phyloP scores from a whole-genome alignment of 2,888 invertebrate species.

The Acronicta alni region DNA sequence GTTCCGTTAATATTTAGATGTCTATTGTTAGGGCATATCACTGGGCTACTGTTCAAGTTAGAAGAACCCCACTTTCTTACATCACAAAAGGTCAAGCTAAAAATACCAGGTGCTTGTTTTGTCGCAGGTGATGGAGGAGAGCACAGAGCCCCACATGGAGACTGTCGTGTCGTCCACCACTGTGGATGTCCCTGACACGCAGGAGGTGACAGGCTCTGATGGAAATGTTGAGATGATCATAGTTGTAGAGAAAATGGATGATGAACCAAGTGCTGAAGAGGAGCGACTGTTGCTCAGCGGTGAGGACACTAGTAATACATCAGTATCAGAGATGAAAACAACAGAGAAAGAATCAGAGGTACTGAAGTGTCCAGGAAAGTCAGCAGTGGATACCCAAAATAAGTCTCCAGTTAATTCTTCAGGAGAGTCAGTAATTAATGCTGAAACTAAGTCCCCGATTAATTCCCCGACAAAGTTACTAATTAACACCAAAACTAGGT shows the following conservation, averaged over 20 bases:
- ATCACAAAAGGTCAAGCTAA: constrained; percentile 68
- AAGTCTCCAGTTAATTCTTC: constrained; percentile 1
- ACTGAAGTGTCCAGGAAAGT: constrained; percentile 20
- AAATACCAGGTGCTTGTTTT: constrained; percentile 71
- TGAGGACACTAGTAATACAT: constrained; percentile 15
- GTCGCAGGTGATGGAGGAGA: constrained; percentile 82
- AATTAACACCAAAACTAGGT: constrained; percentile 3
- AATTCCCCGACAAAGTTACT: constrained; percentile 30
- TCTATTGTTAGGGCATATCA: constrained; percentile 64
- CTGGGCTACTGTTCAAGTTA: constrained; percentile 47
- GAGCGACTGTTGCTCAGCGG: constrained; percentile 23
- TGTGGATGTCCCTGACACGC: constrained; percentile 72
- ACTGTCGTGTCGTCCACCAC: constrained; percentile 83
- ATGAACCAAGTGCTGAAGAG: constrained; percentile 54
- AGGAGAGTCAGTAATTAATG: constrained; percentile 2
- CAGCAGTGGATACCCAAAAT: neutral
- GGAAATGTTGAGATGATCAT: constrained; percentile 78
- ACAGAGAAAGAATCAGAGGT: constrained; percentile 16
- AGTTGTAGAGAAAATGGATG: constrained; percentile 77
- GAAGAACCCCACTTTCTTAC: constrained; percentile 59
- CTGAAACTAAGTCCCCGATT: constrained; percentile 15
- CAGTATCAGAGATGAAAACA: constrained; percentile 10
- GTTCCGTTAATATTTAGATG: constrained; percentile 71
- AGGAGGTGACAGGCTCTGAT: constrained; percentile 71
- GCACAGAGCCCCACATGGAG: constrained; percentile 79